A percentile compares a stretch with the other conserved stretches of the same genome.
Evolutionary conservation across 1,140 invertebrate genomes (phyloP).

Genomic region (Neodiprion pinetum): DNA sequence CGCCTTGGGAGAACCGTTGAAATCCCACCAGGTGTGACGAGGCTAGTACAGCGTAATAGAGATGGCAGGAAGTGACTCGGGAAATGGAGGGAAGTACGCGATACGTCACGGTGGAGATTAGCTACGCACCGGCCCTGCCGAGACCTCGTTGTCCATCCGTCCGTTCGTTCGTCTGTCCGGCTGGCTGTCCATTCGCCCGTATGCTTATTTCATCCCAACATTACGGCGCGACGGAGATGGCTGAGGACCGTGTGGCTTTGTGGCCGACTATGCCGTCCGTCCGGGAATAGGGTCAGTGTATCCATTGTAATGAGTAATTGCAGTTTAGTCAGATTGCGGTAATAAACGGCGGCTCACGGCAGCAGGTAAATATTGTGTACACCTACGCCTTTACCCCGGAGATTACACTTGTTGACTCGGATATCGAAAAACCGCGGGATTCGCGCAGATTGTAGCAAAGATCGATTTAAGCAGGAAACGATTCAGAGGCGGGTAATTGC

Average conservation of each 20-base stretch:
- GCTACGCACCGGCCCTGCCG: slow-evolving; percentile 20
- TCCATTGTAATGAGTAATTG: slow-evolving; percentile 45
- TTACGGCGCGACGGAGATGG: slow-evolving; percentile 25
- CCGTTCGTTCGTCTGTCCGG: slow-evolving; percentile 14
- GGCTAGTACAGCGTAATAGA: not conserved
- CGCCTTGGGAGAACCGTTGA: not conserved
- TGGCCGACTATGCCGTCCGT: slow-evolving; percentile 35
- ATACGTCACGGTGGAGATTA: not conserved
- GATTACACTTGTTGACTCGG: no score
- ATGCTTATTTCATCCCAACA: slow-evolving; percentile 28
- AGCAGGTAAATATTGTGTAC: not conserved
- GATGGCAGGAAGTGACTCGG: slow-evolving; percentile 5
- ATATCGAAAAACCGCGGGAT: no score
- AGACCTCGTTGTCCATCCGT: slow-evolving; percentile 12
- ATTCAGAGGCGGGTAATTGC: no score
- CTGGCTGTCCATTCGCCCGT: slow-evolving; percentile 17
- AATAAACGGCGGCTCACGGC: slow-evolving; percentile 43
- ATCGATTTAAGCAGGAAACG: no score
- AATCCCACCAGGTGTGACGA: not conserved
- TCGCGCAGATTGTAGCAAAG: no score
- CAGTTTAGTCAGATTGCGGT: slow-evolving; percentile 43
- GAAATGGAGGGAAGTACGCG: slow-evolving; percentile 1
- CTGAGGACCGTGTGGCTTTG: slow-evolving; percentile 37
- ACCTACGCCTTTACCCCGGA: no score
- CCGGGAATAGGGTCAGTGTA: slow-evolving; percentile 42